phyloP scores from a whole-genome alignment of 2,888 invertebrate species.

The Agriotes lineatus region DNA sequence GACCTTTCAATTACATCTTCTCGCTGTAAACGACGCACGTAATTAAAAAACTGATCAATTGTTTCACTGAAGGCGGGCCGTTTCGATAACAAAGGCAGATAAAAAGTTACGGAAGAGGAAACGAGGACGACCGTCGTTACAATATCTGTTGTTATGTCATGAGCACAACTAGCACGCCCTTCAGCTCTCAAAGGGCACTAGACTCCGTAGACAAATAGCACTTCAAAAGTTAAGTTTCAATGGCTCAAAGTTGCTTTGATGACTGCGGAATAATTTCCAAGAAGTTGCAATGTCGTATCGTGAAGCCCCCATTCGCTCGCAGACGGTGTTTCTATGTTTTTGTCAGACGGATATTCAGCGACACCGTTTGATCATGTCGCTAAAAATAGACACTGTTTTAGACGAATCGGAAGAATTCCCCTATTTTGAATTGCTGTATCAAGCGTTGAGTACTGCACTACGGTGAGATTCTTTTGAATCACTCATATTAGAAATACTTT shows the following conservation, averaged over 20 bases:
- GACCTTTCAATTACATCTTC: no score
- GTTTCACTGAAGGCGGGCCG: no score
- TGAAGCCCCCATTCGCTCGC: neutral
- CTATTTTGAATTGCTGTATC: no score
- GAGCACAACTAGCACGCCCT: conserved; percentile 7
- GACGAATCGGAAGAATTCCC: neutral
- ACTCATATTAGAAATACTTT: no score
- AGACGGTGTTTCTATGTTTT: neutral
- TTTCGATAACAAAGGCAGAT: neutral
- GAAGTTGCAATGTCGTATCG: neutral
- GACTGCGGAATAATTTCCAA: conserved; percentile 18
- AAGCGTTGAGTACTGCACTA: no score
- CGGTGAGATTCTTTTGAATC: no score
- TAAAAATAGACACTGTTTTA: conserved; percentile 2
- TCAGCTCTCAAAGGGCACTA: neutral
- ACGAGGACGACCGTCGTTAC: neutral
- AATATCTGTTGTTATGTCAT: conserved; percentile 9
- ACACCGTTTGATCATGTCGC: conserved; percentile 2
- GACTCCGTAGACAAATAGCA: conserved; percentile 2
- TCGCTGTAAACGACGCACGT: no score
- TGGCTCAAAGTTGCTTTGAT: conserved; percentile 5
- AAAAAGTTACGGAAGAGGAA: neutral
- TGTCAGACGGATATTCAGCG: neutral
- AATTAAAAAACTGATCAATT: no score
- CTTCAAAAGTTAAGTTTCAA: conserved; percentile 23